These are phyloP conservation scores for Parapristionchus giblindavisi DNA, from an alignment of 2,888 invertebrate genomes.

Conservation along the genomic window DNA sequence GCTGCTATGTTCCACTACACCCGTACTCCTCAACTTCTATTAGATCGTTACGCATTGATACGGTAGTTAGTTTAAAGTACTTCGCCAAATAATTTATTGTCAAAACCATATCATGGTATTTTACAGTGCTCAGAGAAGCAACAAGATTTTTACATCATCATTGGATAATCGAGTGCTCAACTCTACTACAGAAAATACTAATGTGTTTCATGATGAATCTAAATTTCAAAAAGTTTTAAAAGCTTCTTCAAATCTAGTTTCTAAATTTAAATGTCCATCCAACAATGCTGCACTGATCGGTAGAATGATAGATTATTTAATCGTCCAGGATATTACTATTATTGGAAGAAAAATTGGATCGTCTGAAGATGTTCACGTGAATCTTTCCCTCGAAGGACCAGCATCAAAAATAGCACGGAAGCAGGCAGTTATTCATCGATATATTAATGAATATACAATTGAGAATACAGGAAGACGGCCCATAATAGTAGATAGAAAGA, in stretches of 20 bases:
- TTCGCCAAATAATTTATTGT: too few relatives aligned
- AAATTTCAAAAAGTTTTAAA: too few relatives aligned
- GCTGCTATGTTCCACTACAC: constrained; percentile 81
- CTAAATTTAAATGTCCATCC: too few relatives aligned
- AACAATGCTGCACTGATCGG: too few relatives aligned
- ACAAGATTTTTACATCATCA: too few relatives aligned
- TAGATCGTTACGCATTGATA: constrained; percentile 81
- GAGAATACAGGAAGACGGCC: constrained; percentile 93
- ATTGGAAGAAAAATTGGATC: constrained; percentile 45
- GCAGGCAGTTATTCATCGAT: constrained; percentile 47
- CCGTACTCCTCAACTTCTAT: constrained; percentile 81
- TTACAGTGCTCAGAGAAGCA: too few relatives aligned
- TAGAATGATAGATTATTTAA: constrained; percentile 50
- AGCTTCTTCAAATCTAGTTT: too few relatives aligned
- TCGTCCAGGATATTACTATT: constrained; percentile 47
- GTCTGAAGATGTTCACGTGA: constrained; percentile 58
- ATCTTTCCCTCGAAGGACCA: constrained; percentile 60
- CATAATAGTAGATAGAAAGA: constrained; percentile 91
- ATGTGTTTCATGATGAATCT: too few relatives aligned
- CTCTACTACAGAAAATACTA: too few relatives aligned
- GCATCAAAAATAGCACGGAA: constrained; percentile 48
- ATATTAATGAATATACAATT: constrained; percentile 90
- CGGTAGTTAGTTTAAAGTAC: constrained; percentile 3
- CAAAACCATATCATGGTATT: too few relatives aligned
- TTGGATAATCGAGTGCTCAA: too few relatives aligned